Conservation (phyloP, 2,113 vertebrate species). For the Tursiops truncatus region DNA sequence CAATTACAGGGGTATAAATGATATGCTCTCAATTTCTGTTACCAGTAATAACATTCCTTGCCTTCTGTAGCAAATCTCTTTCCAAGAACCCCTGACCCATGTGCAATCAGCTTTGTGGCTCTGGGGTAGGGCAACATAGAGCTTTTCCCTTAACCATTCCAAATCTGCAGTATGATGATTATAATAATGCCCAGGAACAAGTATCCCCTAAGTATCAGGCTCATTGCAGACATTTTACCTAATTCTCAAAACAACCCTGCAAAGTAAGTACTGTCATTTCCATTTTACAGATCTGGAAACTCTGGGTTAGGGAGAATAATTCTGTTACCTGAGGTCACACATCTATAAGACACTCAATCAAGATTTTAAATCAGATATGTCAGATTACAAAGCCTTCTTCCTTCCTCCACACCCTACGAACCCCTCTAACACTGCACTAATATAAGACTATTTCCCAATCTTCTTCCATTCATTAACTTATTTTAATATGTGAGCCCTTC, state of each 20-base stretch:
- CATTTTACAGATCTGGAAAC: not conserved
- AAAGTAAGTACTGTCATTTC: not conserved
- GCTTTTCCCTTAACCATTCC: not conserved
- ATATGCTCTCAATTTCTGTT: not conserved
- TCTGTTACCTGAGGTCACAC: not conserved
- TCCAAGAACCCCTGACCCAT: not conserved
- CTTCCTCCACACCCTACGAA: not conserved
- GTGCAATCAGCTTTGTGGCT: not conserved
- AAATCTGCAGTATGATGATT: not conserved
- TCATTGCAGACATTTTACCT: not conserved
- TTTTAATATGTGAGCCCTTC: not conserved
- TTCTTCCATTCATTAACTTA: constrained; percentile 4
- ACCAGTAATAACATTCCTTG: not conserved
- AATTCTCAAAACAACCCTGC: not conserved
- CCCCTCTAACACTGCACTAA: not conserved
- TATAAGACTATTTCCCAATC: constrained; percentile 14
- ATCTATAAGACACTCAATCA: not conserved
- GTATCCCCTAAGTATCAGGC: not conserved
- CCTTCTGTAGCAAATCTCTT: constrained; percentile 5
- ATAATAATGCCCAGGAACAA: not conserved
- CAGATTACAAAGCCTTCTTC: not conserved
- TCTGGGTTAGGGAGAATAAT: not conserved
- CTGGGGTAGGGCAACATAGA: not conserved
- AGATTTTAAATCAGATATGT: not conserved
- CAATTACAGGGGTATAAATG: not conserved